Evolutionary conservation across 2,113 vertebrate genomes (phyloP).

Genomic region (Athene cunicularia): DNA sequence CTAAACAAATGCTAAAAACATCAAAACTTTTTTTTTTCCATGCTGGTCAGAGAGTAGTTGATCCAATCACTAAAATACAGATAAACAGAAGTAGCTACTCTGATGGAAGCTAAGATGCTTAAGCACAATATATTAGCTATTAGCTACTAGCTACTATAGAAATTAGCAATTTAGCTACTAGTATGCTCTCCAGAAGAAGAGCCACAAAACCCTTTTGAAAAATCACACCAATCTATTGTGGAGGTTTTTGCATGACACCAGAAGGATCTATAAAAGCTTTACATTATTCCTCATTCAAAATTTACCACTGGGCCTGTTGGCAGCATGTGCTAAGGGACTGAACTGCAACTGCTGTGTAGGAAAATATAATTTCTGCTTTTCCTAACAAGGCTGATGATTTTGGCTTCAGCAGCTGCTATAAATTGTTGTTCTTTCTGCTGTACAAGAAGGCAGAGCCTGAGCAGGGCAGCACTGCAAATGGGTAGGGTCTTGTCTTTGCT

Average conservation of each 20-base stretch:
- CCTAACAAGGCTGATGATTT: not conserved
- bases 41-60: not conserved
- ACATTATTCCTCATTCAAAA: not conserved
- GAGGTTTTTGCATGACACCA: not conserved
- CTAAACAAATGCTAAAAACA: conserved; percentile 43
- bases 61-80: not conserved
- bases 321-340: not conserved
- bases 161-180: not conserved
- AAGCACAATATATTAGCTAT: not conserved
- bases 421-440: not conserved
- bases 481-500: not conserved
- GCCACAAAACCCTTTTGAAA: not conserved
- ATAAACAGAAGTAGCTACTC: not conserved
- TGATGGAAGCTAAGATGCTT: not conserved
- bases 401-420: fast-evolving
- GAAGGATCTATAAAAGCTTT: not conserved
- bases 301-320: not conserved
- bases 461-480: not conserved
- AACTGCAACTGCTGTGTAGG: not conserved
- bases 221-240: not conserved
- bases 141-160: not conserved
- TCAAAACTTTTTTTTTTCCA: not conserved
- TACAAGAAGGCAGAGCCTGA: not conserved
- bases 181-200: not conserved
- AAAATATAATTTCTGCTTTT: not conserved